Conservation (phyloP, 2,113 vertebrate species). For the Capreolus pygargus region DNA sequence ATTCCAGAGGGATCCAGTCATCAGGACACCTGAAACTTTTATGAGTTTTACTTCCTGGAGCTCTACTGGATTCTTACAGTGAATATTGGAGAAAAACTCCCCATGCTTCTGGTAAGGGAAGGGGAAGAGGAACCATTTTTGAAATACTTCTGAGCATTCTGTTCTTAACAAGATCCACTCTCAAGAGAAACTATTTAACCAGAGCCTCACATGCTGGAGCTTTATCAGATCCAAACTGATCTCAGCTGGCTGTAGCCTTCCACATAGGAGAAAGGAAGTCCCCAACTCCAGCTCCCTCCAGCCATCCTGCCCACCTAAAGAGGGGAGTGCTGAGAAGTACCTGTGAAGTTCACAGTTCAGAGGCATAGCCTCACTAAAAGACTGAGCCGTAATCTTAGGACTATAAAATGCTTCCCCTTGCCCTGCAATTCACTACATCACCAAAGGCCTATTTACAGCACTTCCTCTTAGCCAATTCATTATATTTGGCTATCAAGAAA, state of each 20-base stretch:
- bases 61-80: background rate
- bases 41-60: background rate
- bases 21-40: background rate
- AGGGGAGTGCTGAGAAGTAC: background rate
- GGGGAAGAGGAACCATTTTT: background rate
- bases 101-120: background rate
- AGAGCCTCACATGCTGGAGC: background rate
- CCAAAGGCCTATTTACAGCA: background rate
- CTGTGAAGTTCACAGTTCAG: background rate
- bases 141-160: background rate
- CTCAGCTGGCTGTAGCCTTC: background rate
- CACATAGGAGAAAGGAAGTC: background rate
- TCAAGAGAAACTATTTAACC: background rate
- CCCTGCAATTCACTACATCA: background rate
- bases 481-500: background rate
- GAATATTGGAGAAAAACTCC: background rate
- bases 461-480: background rate
- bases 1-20: background rate
- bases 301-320: background rate
- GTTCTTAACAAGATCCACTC: background rate
- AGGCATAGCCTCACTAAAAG: background rate
- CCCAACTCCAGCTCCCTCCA: background rate
- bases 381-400: background rate
- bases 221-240: background rate
- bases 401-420: background rate